phyloP scores from a whole-genome alignment of 2,113 vertebrate genomes.

The Erythrolamprus reginae region DNA sequence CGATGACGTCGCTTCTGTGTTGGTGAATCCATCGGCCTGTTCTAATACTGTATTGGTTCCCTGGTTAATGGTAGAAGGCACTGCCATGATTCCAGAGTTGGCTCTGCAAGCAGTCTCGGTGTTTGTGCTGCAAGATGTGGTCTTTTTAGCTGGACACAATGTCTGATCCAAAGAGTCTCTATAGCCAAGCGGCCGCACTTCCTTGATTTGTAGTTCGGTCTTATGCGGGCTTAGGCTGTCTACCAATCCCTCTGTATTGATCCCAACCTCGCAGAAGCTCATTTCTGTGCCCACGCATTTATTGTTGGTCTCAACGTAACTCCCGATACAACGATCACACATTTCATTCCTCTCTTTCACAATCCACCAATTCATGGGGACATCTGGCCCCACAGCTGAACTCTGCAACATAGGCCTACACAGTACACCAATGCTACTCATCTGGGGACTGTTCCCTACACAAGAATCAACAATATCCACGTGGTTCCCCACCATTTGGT shows the following conservation, averaged over 20 bases:
- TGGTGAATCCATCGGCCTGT: conserved; percentile 69
- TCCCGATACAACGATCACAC: conserved; percentile 68
- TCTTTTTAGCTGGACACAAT: conserved; percentile 62
- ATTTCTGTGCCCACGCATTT: conserved; percentile 69
- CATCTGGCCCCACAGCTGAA: conserved; percentile 69
- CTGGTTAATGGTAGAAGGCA: conserved; percentile 66
- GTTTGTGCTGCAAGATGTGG: conserved; percentile 62
- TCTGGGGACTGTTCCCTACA: conserved; percentile 64
- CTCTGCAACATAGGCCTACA: conserved; percentile 66
- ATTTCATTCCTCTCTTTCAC: conserved; percentile 73
- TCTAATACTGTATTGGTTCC: conserved; percentile 73
- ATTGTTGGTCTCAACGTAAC: conserved; percentile 55
- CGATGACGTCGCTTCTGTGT: conserved; percentile 64
- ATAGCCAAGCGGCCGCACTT: conserved; percentile 75
- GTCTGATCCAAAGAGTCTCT: conserved; percentile 81
- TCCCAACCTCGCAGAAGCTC: conserved; percentile 67
- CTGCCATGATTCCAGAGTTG: conserved; percentile 74
- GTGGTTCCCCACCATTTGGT: conserved; percentile 78
- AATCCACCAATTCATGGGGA: conserved; percentile 80
- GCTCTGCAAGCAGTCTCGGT: conserved; percentile 62
- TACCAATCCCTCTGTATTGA: conserved; percentile 76
- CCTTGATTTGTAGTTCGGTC: conserved; percentile 35
- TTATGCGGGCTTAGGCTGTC: conserved; percentile 35
- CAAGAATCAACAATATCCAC: conserved; percentile 64
- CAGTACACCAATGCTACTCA: conserved; percentile 61